Evolutionary conservation across 2,888 invertebrate species (phyloP).

Genomic region (Sarcophaga variegata): DNA sequence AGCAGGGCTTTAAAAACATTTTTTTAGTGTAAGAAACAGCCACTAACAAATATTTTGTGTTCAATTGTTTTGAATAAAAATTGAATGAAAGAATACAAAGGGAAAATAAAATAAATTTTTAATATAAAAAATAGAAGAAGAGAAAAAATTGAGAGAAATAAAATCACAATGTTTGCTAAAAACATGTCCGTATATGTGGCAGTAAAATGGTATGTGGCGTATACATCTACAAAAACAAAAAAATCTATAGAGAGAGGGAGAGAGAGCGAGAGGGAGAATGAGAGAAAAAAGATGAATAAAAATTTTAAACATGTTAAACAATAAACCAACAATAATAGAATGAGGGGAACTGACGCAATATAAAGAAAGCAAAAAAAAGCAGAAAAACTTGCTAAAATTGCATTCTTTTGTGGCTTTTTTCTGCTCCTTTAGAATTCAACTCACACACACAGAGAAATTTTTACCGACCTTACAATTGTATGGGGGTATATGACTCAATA

Average conservation of each 20-base stretch:
- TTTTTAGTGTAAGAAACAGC: not conserved
- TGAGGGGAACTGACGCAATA: not conserved
- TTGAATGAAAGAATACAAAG: not conserved
- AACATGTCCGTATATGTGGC: conserved; percentile 19
- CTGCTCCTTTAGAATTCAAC: conserved; percentile 14
- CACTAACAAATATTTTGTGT: conserved; percentile 5
- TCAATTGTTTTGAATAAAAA: conserved; percentile 10
- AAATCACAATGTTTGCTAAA: conserved; percentile 26
- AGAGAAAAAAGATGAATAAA: not conserved
- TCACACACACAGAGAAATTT: not conserved
- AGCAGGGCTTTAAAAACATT: not conserved
- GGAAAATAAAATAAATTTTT: conserved; percentile 3
- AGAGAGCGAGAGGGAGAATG: too few species aligned
- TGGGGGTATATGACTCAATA: conserved; percentile 19
- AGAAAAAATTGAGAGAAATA: conserved; percentile 17
- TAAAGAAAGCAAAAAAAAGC: not conserved
- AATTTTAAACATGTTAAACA: conserved; percentile 32
- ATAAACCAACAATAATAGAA: conserved; percentile 8
- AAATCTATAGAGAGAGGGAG: too few species aligned
- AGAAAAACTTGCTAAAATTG: conserved; percentile 71
- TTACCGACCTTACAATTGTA: not conserved
- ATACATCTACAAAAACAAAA: not conserved
- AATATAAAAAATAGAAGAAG: conserved; percentile 17
- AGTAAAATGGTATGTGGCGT: conserved; percentile 12
- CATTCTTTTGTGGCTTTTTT: conserved; percentile 71